Evolutionary conservation across 2,888 invertebrate genomes (phyloP).

Genomic region (Drosophila formosana): DNA sequence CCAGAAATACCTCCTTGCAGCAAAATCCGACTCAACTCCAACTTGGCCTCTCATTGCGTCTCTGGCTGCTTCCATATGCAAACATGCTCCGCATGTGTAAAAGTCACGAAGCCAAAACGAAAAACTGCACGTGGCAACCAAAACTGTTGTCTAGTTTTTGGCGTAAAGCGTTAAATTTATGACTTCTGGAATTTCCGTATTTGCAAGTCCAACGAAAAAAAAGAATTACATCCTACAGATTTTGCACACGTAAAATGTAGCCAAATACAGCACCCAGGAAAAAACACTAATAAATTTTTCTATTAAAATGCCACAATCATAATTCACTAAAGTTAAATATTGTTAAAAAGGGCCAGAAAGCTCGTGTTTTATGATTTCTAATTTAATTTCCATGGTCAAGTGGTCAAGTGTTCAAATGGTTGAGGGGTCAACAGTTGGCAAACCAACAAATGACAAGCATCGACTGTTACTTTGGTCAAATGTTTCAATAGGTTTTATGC

Average conservation of each 20-base stretch:
- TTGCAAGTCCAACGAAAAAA: conserved; percentile 55
- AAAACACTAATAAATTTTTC: conserved; percentile 64
- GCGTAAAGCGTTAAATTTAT: conserved; percentile 72
- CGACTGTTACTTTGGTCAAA: conserved; percentile 38
- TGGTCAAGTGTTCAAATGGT: conserved; percentile 9
- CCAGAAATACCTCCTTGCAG: not conserved
- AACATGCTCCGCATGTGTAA: conserved; percentile 41
- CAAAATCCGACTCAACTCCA: conserved; percentile 7
- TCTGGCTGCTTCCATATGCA: conserved; percentile 55
- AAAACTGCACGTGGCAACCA: conserved; percentile 74
- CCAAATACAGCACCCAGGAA: conserved; percentile 14
- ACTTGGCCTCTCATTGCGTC: conserved; percentile 8
- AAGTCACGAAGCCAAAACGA: conserved; percentile 57
- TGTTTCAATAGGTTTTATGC: conserved; percentile 43
- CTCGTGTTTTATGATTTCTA: conserved; percentile 41
- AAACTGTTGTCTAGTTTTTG: conserved; percentile 76
- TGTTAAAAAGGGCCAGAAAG: conserved; percentile 38
- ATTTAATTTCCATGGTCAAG: conserved; percentile 58
- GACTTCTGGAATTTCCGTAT: conserved; percentile 70
- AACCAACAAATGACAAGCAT: conserved; percentile 3
- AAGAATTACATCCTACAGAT: conserved; percentile 40
- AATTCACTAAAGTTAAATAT: conserved; percentile 53
- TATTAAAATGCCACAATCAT: conserved; percentile 66
- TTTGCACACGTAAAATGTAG: conserved; percentile 52
- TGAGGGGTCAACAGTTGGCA: not conserved